These are phyloP conservation scores for Agrochola lota DNA, from an alignment of 2,888 invertebrate species.

Conservation along the genomic window DNA sequence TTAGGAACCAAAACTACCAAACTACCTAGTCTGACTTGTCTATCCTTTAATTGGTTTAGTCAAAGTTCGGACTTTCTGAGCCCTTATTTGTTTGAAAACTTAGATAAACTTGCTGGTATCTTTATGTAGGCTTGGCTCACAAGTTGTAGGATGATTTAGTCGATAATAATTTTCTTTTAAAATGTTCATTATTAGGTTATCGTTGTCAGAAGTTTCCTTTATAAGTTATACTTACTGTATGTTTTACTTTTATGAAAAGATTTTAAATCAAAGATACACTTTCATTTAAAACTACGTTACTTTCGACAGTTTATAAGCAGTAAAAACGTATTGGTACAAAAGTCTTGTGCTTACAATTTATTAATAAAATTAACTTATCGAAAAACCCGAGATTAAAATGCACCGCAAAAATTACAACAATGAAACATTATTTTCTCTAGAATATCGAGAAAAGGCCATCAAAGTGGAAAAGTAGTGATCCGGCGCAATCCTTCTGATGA, in stretches of 20 bases:
- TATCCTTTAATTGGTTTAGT: constrained; percentile 38
- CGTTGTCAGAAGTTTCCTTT: too few species aligned
- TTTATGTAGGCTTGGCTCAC: background rate
- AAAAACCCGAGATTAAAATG: background rate
- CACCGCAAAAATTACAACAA: background rate
- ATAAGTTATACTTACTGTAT: background rate
- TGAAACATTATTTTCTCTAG: background rate
- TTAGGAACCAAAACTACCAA: too few species aligned
- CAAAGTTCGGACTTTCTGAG: constrained; percentile 32
- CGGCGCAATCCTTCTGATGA: constrained; percentile 43
- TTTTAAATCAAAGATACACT: background rate
- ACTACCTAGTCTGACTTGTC: background rate
- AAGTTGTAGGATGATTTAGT: constrained; percentile 30
- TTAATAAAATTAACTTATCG: background rate
- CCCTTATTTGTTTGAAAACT: constrained; percentile 47
- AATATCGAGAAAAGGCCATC: constrained; percentile 6
- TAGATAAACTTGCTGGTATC: constrained; percentile 11
- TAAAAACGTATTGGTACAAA: too few species aligned
- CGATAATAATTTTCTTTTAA: too few species aligned
- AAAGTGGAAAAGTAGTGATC: constrained; percentile 46
- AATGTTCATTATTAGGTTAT: too few species aligned
- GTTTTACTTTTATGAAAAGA: background rate
- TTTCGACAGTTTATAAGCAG: too few species aligned
- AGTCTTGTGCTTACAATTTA: too few species aligned
- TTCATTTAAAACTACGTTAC: background rate